Percentiles rank a stretch among this genome's conserved stretches.
phyloP scores from a whole-genome alignment of 2,888 invertebrate species.

The Caprella mutica region DNA sequence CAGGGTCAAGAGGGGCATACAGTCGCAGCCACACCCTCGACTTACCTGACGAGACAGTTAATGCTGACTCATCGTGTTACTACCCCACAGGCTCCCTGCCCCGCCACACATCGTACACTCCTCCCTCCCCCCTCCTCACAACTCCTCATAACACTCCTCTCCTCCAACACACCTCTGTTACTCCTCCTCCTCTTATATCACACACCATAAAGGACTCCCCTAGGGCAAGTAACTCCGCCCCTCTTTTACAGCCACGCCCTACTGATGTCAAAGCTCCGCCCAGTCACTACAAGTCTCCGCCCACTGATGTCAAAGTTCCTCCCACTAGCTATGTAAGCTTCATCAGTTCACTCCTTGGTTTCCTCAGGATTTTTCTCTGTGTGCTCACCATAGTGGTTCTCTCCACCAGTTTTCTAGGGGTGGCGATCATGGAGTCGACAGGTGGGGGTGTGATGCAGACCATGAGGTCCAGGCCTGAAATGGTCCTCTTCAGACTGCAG shows the following conservation, averaged over 20 bases:
- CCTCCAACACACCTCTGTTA: neutral
- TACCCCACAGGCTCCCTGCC: conserved; percentile 7
- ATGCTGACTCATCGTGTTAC: neutral
- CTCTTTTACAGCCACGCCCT: no score
- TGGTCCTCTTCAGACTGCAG: conserved; percentile 30
- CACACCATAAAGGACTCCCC: no score
- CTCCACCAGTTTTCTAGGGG: conserved; percentile 17
- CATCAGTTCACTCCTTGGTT: conserved; percentile 20
- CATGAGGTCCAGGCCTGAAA: conserved; percentile 20
- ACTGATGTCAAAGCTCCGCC: no score
- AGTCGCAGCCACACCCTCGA: conserved; percentile 9
- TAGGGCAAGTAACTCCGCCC: no score
- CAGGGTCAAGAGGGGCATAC: conserved; percentile 7
- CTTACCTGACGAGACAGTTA: neutral
- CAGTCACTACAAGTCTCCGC: neutral
- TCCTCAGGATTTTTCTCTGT: conserved; percentile 26
- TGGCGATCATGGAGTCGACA: conserved; percentile 27
- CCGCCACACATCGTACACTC: neutral
- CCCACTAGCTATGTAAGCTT: neutral
- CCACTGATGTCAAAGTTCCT: neutral
- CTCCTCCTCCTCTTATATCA: neutral
- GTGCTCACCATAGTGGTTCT: conserved; percentile 26
- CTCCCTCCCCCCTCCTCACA: neutral
- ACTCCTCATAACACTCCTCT: conserved; percentile 1
- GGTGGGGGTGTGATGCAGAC: conserved; percentile 12